Conservation (phyloP, 1,140 invertebrate genomes). For the Heliconius hermathena region DNA sequence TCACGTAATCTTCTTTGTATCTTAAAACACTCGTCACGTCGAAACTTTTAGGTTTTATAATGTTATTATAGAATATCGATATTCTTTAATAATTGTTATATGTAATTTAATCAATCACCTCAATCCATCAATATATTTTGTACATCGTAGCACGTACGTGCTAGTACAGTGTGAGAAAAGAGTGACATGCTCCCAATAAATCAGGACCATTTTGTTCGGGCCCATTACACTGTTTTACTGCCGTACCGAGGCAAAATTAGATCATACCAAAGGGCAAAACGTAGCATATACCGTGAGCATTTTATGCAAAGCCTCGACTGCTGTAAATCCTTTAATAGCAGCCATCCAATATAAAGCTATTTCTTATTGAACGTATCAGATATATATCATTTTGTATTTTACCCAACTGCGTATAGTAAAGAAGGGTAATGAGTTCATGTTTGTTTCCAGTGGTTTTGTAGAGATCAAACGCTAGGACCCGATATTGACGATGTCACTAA, state of each 20-base stretch:
- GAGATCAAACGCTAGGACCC: too few relatives aligned
- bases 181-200: slow-evolving; percentile 67
- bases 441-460: too few relatives aligned
- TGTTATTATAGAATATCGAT: too few relatives aligned
- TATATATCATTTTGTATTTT: not conserved
- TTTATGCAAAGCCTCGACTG: slow-evolving; percentile 62
- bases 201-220: slow-evolving; percentile 70
- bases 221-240: slow-evolving; percentile 73
- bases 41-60: too few relatives aligned
- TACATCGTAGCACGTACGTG: too few relatives aligned
- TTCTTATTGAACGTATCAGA: not conserved
- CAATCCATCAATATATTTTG: too few relatives aligned
- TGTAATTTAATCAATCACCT: too few relatives aligned
- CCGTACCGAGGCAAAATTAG: slow-evolving; percentile 73
- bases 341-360: slow-evolving; percentile 41
- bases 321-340: slow-evolving; percentile 65
- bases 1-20: too few relatives aligned
- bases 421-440: too few relatives aligned
- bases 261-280: slow-evolving; percentile 66
- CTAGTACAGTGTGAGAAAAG: slow-evolving; percentile 46
- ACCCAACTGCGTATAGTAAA: not conserved
- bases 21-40: too few relatives aligned
- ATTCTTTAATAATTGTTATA: too few relatives aligned
- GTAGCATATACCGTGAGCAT: slow-evolving; percentile 31
- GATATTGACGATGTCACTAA: too few relatives aligned